Conservation (phyloP, 2,797 vertebrate genomes). For the Furcifer pardalis region DNA sequence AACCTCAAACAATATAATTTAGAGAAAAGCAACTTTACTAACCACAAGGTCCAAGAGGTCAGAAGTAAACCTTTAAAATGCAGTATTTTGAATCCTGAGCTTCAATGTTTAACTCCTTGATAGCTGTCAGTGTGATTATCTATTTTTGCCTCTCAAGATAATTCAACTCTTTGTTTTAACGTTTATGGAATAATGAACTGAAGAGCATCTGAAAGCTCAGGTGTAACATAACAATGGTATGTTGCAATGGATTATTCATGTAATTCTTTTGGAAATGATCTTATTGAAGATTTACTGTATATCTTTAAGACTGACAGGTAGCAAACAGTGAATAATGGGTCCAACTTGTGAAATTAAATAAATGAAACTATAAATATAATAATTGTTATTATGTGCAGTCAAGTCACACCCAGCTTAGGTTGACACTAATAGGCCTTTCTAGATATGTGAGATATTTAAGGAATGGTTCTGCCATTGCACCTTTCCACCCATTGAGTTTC, state of each 20-base stretch:
- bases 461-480: no score
- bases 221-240: neutral
- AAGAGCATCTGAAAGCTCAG: neutral
- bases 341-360: neutral
- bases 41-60: conserved; percentile 6
- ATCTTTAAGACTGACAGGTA: neutral
- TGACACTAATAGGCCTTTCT: no score
- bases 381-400: no score
- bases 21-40: conserved; percentile 30
- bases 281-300: neutral
- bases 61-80: conserved; percentile 31
- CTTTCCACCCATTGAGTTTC: no score
- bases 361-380: no score
- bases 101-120: conserved; percentile 9
- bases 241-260: neutral
- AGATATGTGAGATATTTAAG: no score
- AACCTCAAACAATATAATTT: conserved; percentile 36
- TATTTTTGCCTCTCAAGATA: neutral
- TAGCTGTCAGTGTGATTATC: neutral
- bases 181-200: neutral
- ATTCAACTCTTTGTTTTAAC: neutral
- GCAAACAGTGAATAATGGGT: neutral
- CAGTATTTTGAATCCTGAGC: conserved; percentile 25
- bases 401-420: no score
- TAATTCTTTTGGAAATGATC: neutral